phyloP scores from a whole-genome alignment of 2,888 invertebrate genomes.

The Aquatica leii region DNA sequence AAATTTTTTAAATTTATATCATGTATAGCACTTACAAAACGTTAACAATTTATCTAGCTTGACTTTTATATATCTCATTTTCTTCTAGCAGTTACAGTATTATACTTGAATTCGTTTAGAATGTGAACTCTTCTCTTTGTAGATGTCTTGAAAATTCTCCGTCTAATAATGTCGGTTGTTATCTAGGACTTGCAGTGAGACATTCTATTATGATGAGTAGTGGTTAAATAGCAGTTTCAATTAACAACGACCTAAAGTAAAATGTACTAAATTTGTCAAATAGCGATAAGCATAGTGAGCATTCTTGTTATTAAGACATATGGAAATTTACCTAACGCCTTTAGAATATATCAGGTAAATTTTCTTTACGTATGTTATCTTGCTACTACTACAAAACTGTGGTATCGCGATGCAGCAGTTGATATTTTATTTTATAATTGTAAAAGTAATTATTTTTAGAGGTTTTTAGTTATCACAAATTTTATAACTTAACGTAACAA shows the following conservation, averaged over 20 bases:
- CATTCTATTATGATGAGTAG: conserved; percentile 44
- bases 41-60: conserved; percentile 57
- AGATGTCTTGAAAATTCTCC: conserved; percentile 34
- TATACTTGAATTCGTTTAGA: conserved; percentile 44
- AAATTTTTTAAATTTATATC: conserved; percentile 36
- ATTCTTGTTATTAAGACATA: conserved; percentile 20
- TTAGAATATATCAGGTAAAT: too few species aligned
- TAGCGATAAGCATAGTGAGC: conserved; percentile 39
- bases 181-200: conserved; percentile 47
- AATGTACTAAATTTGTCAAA: conserved; percentile 43
- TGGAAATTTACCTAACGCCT: not conserved
- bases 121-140: conserved; percentile 40
- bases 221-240: conserved; percentile 50
- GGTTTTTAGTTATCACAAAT: too few species aligned
- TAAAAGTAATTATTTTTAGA: too few species aligned
- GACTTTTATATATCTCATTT: conserved; percentile 57
- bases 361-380: too few species aligned
- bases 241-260: conserved; percentile 44
- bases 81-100: conserved; percentile 51
- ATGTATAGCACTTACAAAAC: conserved; percentile 55
- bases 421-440: too few species aligned
- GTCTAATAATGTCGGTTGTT: conserved; percentile 42
- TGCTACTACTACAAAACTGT: too few species aligned
- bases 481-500: too few species aligned
- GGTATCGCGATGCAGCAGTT: too few species aligned